Base-by-base conservation (phyloP, 2,797 vertebrate genomes). In the Macropus fuliginosus region DNA sequence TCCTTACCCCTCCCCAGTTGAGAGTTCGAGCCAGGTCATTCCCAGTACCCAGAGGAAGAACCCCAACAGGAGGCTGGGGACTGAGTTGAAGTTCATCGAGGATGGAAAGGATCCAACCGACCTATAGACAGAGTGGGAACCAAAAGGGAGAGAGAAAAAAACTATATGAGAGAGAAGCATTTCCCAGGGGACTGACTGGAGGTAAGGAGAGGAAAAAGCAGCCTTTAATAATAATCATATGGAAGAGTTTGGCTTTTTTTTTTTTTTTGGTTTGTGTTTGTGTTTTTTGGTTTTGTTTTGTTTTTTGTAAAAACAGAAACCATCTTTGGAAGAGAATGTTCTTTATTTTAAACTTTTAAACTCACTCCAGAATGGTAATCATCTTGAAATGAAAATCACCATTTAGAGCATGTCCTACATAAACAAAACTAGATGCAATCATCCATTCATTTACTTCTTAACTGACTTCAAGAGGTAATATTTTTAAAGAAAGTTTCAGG, bases 1-100 rank as follows among this genome's bases (percentile, higher is more conserved):
- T 59, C 98, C 99, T 99, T 99, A 99, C 99, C 99, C 99, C 99
- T 92, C 99, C 99, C 99, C 99, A 99, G 99, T 99, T 99, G 98
- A 99, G 99, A 74, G 99, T 99, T 96, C 99, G 99, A 97, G 99
- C 99, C 97, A 99, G 99, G 98, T 99, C 99, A 95, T 99, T 99
- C 98, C 99, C 99, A 96, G 99, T 99, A 97, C 99, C 99, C 98
- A 99, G 99, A 16, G 99, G 99, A 99, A 99, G 99, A 95, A 99
- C 99, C 90, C 99, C 99, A 9, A 99, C 99, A 28, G 99, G 99
- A 97, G 99, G 99, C 16, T 99, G 99, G 40, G 99, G 99, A 97
- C 98, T 99, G 98, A 99, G 99, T 91, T 99, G 99, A 40, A 99
- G 98, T 98, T 99, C 99, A 94, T 99, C 99, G 0, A 99, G 98